phyloP scores from a whole-genome alignment of 2,113 vertebrate species.

The Rhinoderma darwinii region DNA sequence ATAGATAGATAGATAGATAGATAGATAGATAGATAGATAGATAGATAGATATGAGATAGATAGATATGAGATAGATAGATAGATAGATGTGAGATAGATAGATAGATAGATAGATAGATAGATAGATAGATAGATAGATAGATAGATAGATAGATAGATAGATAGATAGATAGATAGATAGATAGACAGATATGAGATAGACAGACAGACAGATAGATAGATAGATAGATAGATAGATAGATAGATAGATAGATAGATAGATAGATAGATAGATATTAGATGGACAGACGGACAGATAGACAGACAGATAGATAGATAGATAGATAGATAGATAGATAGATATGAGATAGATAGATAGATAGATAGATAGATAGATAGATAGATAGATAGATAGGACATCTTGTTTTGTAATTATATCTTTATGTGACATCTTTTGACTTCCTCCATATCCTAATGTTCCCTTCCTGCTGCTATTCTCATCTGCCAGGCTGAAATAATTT shows the following conservation, averaged over 20 bases:
- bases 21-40: too few relatives aligned
- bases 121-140: too few relatives aligned
- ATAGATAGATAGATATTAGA: background rate
- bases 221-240: background rate
- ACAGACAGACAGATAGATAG: background rate
- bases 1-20: too few relatives aligned
- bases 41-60: too few relatives aligned
- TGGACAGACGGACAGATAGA: background rate
- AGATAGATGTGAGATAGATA: too few relatives aligned
- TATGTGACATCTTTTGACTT: background rate
- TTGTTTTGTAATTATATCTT: background rate
- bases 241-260: background rate
- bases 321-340: background rate
- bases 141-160: background rate
- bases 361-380: conserved; percentile 8
- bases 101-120: too few relatives aligned
- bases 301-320: background rate
- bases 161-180: background rate
- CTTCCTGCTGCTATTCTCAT: background rate
- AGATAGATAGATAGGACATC: background rate
- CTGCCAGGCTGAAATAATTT: background rate
- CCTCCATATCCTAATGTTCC: background rate
- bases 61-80: too few relatives aligned
- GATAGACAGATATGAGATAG: background rate
- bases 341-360: background rate